These are phyloP conservation scores for Stenolophus ochropezus DNA, from an alignment of 2,888 invertebrate genomes.

Conservation along the genomic window DNA sequence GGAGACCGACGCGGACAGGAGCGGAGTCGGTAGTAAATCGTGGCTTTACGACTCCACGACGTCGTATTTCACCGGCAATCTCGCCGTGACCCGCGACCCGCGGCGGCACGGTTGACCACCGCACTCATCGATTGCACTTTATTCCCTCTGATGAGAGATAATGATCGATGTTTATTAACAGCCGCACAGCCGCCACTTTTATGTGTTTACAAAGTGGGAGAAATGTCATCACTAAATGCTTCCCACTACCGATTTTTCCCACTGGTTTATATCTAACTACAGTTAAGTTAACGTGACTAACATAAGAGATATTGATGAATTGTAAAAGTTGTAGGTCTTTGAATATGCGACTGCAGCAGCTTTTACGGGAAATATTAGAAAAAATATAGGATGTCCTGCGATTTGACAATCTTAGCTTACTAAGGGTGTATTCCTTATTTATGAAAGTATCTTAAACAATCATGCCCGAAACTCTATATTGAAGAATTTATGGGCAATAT, in stretches of 20 bases:
- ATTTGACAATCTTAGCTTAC: no score
- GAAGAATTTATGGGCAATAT: no score
- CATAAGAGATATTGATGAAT: background rate
- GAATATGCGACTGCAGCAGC: background rate
- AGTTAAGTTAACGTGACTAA: background rate
- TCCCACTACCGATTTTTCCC: background rate
- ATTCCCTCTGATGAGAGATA: slow-evolving; percentile 41
- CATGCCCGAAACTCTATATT: no score
- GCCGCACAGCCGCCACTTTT: slow-evolving; percentile 3
- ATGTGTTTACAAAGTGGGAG: slow-evolving; percentile 8
- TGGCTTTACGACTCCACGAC: background rate
- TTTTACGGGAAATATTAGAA: background rate
- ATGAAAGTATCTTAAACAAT: no score
- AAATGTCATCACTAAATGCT: background rate
- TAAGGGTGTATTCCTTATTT: no score
- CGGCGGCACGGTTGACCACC: background rate
- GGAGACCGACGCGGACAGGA: background rate
- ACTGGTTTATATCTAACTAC: background rate
- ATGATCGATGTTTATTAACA: slow-evolving; percentile 49
- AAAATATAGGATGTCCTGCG: no score
- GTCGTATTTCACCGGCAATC: slow-evolving; percentile 40
- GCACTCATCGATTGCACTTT: slow-evolving; percentile 45
- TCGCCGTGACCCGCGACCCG: slow-evolving; percentile 24
- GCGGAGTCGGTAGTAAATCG: background rate
- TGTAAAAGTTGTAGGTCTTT: background rate